These are phyloP conservation scores for Hetaerina titia DNA, from an alignment of 2,888 invertebrate species.

Conservation along the genomic window DNA sequence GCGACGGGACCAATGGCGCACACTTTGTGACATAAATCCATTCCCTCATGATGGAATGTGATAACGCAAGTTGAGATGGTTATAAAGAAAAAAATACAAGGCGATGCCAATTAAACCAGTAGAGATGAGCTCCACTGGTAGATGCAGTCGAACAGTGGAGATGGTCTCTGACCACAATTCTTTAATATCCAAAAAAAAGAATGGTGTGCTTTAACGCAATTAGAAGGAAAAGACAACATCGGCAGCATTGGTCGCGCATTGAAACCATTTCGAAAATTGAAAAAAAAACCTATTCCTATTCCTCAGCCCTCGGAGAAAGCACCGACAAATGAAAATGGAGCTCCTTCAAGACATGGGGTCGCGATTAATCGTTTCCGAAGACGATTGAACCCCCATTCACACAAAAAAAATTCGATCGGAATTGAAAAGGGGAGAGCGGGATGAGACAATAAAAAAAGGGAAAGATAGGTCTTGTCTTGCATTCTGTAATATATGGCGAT, in stretches of 20 bases:
- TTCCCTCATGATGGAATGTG: too few relatives aligned
- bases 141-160: too few relatives aligned
- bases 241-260: background rate
- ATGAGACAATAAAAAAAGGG: background rate
- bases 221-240: background rate
- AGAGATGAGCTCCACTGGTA: too few relatives aligned
- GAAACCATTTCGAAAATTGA: background rate
- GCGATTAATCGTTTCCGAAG: background rate
- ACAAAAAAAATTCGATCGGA: background rate
- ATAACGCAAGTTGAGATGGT: too few relatives aligned
- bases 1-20: too few relatives aligned
- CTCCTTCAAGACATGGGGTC: background rate
- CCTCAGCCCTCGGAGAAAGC: background rate
- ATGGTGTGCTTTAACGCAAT: background rate
- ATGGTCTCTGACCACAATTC: too few relatives aligned
- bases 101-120: too few relatives aligned
- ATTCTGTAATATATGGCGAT: background rate
- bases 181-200: background rate
- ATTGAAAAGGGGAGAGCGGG: background rate
- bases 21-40: too few relatives aligned
- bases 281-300: background rate
- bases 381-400: background rate
- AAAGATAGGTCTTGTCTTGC: background rate
- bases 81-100: too few relatives aligned
- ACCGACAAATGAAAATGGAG: background rate